Base-by-base conservation (phyloP, 2,888 invertebrate genomes). In the Eristalis tenax region DNA sequence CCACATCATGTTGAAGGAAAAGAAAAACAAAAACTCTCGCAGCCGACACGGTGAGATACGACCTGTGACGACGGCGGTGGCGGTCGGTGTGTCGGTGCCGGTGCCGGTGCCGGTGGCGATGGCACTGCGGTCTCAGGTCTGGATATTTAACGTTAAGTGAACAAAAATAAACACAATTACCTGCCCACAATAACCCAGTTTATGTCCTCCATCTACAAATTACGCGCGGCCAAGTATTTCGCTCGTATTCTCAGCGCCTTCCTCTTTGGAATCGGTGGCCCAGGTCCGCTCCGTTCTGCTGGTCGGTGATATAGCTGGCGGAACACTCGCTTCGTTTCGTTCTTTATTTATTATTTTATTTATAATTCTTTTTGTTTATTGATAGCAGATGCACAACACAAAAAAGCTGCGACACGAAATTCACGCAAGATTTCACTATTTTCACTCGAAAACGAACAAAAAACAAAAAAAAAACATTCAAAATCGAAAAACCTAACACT, bases 81-180 rank as follows among this genome's bases (percentile, higher is more conserved):
- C 43, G 15, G n/a, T 11, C n/a, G 18, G 4, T n/a, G n/a, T n/a
- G n/a, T n/a, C n/a, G n/a, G 43, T 43, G 15, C 15, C 65, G 50
- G 56, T 38, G 65, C 26, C n/a, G n/a, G n/a, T n/a, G n/a, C n/a
- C n/a, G n/a, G n/a, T n/a, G n/a, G n/a, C n/a, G n/a, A n/a, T n/a
- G n/a, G n/a, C n/a, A n/a, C n/a, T n/a, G n/a, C n/a, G n/a, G n/a
- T n/a, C n/a, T n/a, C n/a, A n/a, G 65, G 75, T 84, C 75, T 82
- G 61, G 66, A 76, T 85, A 69, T 64, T 74, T 69, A 15, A 66
- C 78, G 66, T 63, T 76, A 83, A 87, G 83, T 87, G 68, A 80
- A 76, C 87, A n/a, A 87, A 87, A 87, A 87, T 87, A 87, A 87
- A 83, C 79, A 87, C 83, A 87, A 83, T 87, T 87, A 87, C 87